Evolutionary conservation across 2,113 vertebrate genomes (phyloP), one percentile per base, ranked within the genome.

Genomic region (Oophaga pumilio): DNA sequence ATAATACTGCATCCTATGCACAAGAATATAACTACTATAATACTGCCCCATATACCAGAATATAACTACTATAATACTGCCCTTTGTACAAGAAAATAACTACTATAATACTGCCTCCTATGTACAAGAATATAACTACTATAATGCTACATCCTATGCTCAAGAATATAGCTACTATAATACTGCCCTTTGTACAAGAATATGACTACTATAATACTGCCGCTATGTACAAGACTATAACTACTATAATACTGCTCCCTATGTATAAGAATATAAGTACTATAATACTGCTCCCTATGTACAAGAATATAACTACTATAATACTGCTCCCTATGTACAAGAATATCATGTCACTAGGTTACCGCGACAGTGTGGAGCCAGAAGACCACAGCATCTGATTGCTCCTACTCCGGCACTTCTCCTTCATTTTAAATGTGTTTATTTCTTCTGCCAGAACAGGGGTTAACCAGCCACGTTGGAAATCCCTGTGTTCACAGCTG

Each of bases 11-110:
- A 20, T 10, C 62, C 62, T 11, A 64, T 64, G 10, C n/a, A 64
- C 62, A 64, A 64, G 62, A 64, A 64, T 64, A 64, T 64, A 64
- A 64, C 62, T 64, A 64, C 62, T 64, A 64, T 64, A 64, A 62
- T 62, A 62, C 2, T 62, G 60, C 28, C 8, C 28, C 69, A 43
- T 73, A 1, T 73, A 73, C 69, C 43, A 73, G 28, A 73, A 73
- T 73, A 73, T 43, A 73, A 73, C 28, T 73, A 73, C 28, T 69
- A 69, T 62, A 62, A 62, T 62, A 62, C 60, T 62, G 60, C 18
- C 22, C 62, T 64, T n/a, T 64, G 10, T 64, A 64, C 62, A 64
- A 64, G 62, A 64, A 64, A n/a, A 68, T 68, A 68, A 68, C 64
- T 68, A 68, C 64, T 68, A 68, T 68, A 68, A 68, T 68, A 68